Conservation (phyloP, 2,797 vertebrate species). For the Hoplostethus atlanticus region DNA sequence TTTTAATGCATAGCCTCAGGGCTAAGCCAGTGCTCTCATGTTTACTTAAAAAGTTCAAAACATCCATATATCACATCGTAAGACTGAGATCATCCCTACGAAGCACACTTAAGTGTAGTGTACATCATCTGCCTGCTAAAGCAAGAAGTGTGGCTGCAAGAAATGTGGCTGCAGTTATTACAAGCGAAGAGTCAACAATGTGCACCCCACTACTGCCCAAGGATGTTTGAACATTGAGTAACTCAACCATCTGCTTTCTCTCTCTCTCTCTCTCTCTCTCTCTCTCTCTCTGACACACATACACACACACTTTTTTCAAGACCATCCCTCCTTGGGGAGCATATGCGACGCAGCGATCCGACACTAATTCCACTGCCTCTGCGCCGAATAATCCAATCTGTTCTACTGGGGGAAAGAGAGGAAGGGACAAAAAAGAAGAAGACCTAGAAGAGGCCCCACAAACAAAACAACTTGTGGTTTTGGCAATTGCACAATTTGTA, state of each 20-base stretch:
- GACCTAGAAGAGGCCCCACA: constrained; percentile 31
- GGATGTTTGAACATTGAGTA: constrained; percentile 71
- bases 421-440: constrained; percentile 24
- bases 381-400: constrained; percentile 76
- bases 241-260: constrained; percentile 65
- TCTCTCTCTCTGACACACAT: constrained; percentile 11
- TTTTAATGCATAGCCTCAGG: background rate
- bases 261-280: constrained; percentile 8
- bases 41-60: constrained; percentile 7
- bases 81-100: constrained; percentile 26
- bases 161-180: constrained; percentile 70
- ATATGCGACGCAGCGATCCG: constrained; percentile 72
- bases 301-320: constrained; percentile 59
- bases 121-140: constrained; percentile 46
- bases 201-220: constrained; percentile 60
- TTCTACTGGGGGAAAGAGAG: constrained; percentile 58
- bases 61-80: constrained; percentile 4
- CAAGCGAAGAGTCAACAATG: constrained; percentile 71
- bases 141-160: constrained; percentile 60
- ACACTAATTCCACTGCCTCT: constrained; percentile 75
- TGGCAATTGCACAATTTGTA: constrained; percentile 17
- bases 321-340: constrained; percentile 73
- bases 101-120: constrained; percentile 10
- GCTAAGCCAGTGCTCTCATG: background rate
- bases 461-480: constrained; percentile 52